phyloP scores from a whole-genome alignment of 2,888 invertebrate genomes.

The Epinotia ramella region DNA sequence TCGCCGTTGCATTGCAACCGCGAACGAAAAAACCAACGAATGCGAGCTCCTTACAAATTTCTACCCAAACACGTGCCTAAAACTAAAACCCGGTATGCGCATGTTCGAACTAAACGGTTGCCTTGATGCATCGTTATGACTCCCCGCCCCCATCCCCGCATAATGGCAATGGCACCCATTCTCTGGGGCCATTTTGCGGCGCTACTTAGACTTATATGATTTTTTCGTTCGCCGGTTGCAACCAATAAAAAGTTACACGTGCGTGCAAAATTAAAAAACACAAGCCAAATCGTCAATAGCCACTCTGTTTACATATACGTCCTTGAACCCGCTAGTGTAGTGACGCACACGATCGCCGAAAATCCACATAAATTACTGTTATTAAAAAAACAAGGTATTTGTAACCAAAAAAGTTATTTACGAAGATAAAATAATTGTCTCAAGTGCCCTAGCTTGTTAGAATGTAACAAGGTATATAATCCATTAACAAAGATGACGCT shows the following conservation, averaged over 20 bases:
- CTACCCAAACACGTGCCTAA: no score
- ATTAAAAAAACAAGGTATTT: constrained; percentile 38
- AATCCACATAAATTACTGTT: constrained; percentile 29
- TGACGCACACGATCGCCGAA: constrained; percentile 37
- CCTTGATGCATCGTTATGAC: no score
- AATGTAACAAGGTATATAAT: constrained; percentile 21
- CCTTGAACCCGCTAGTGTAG: constrained; percentile 38
- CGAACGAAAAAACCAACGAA: no score
- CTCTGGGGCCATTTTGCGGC: no score
- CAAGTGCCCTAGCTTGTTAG: constrained; percentile 6
- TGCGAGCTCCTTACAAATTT: no score
- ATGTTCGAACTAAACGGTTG: no score
- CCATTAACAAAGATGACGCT: not conserved
- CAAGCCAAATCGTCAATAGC: constrained; percentile 4
- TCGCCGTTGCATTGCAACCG: no score
- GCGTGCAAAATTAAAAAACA: not conserved
- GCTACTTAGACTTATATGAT: no score
- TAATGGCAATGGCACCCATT: no score
- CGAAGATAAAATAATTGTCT: constrained; percentile 10
- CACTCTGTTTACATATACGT: constrained; percentile 32
- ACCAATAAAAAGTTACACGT: not conserved
- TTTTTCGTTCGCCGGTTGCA: no score
- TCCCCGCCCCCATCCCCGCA: no score
- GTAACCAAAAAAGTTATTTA: constrained; percentile 23
- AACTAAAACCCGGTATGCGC: no score